Evolutionary conservation across 2,113 vertebrate genomes (phyloP).

Genomic region (Alligator mississippiensis): DNA sequence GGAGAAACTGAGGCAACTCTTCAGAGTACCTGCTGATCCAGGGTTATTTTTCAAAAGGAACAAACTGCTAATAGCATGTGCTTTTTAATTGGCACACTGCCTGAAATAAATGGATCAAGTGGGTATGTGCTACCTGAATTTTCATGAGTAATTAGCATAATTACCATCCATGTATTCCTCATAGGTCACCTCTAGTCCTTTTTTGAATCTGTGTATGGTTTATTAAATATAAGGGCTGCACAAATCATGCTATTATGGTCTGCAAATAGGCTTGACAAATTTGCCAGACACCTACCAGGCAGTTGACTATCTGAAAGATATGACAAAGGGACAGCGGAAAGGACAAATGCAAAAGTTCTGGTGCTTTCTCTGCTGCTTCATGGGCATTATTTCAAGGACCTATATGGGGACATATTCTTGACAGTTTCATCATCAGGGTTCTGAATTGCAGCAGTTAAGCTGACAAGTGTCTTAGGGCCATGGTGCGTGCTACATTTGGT

Average conservation of each 20-base stretch:
- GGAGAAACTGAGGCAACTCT: not conserved
- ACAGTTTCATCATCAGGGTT: not conserved
- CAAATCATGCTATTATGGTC: not conserved
- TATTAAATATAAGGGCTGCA: not conserved
- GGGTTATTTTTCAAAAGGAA: not conserved
- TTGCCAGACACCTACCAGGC: not conserved
- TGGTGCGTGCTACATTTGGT: too few species aligned
- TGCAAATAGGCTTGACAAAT: not conserved
- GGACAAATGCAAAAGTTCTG: not conserved
- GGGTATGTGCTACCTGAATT: constrained; percentile 3
- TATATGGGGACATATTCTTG: not conserved
- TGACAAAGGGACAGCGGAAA: not conserved
- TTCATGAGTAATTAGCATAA: constrained; percentile 33
- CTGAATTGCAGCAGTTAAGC: not conserved
- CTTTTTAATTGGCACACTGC: constrained; percentile 19
- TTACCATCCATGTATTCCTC: constrained; percentile 36
- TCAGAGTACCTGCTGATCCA: not conserved
- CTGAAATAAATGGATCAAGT: constrained; percentile 34
- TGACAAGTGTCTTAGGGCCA: not conserved
- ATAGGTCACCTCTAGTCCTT: not conserved
- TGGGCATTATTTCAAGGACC: not conserved
- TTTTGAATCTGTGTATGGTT: not conserved
- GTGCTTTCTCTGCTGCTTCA: not conserved
- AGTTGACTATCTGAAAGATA: not conserved
- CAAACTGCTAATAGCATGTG: not conserved